Base-by-base conservation (phyloP, 2,888 invertebrate genomes). In the Opisthograptis luteolata region DNA sequence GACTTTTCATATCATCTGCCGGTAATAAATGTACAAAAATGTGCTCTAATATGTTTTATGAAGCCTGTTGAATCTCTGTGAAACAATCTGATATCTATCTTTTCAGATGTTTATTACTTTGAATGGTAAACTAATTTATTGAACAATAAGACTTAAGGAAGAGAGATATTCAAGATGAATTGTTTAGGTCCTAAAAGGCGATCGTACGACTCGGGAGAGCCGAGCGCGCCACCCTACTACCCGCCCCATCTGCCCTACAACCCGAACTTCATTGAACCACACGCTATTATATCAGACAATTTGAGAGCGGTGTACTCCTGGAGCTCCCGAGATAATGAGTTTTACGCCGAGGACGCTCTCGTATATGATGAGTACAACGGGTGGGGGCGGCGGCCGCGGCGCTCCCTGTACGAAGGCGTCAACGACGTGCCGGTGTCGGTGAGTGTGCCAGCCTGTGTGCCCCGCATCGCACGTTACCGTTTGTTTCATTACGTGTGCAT, bases 351-450 rank as follows among this genome's bases (percentile, higher is more conserved):
- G 58, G 66, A 64, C 62, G 70, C 66, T 56, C 69, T 68, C 55
- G 73, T 70, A 56, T 72, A 70, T 56, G 71, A 73, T 67, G 71
- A 68, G 49, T 61, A 65, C 50, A 63, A 63, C 54, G 82, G 76
- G 74, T 74, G 80, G 79, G 77, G 76, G 71, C 73, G 70, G 62
- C 64, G 70, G 63, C 66, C 68, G 66, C 84, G 85, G 59, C 76
- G 76, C 57, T 88, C 89, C 62, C 70, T 89, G 61, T 89, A 87
- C 72, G 88, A 90, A 77, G 88, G 87, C 76, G 88, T 88, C 72
- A 84, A 87, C 80, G 85, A 77, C 66, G 83, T 71, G 75, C 76
- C 84, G 82, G 85, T 83, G 86, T 74, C 84, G 84, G 87, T 86
- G 87, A 89, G 88, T 87, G 80, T 72, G 54, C 42, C 28, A 40